Percentiles rank a stretch among this genome's conserved stretches.
These are phyloP conservation scores for Drosophila pegasa DNA, from an alignment of 2,888 invertebrate genomes.

Conservation along the genomic window DNA sequence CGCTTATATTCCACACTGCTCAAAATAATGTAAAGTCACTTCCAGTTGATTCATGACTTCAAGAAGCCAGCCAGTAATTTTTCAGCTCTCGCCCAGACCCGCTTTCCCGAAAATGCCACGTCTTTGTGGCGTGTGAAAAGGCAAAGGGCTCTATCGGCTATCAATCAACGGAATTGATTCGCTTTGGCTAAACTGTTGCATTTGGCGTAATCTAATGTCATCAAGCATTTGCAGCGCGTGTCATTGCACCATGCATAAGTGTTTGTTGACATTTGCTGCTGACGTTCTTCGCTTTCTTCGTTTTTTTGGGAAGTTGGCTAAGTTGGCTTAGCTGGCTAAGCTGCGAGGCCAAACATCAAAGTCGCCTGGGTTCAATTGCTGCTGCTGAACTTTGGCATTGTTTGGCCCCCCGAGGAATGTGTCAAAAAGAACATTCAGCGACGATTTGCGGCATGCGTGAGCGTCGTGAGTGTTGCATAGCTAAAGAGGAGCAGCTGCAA, in stretches of 20 bases:
- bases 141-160: background rate
- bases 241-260: constrained; percentile 33
- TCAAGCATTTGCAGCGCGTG: constrained; percentile 14
- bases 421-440: constrained; percentile 16
- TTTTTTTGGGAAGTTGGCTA: constrained; percentile 33
- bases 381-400: constrained; percentile 57
- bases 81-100: background rate
- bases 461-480: background rate
- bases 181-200: background rate
- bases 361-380: constrained; percentile 45
- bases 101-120: background rate
- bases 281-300: too few species aligned
- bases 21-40: too few species aligned
- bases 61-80: background rate
- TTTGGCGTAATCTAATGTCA: constrained; percentile 4
- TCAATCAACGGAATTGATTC: background rate
- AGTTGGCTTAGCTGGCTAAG: constrained; percentile 22
- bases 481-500: constrained; percentile 46
- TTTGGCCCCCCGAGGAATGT: constrained; percentile 7
- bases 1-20: too few species aligned
- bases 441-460: constrained; percentile 23
- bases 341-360: constrained; percentile 41
- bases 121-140: background rate
- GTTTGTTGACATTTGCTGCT: constrained; percentile 18
- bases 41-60: background rate